These are phyloP conservation scores for Coregonus sp. DNA, from an alignment of 2,797 vertebrate genomes.

Conservation along the genomic window DNA sequence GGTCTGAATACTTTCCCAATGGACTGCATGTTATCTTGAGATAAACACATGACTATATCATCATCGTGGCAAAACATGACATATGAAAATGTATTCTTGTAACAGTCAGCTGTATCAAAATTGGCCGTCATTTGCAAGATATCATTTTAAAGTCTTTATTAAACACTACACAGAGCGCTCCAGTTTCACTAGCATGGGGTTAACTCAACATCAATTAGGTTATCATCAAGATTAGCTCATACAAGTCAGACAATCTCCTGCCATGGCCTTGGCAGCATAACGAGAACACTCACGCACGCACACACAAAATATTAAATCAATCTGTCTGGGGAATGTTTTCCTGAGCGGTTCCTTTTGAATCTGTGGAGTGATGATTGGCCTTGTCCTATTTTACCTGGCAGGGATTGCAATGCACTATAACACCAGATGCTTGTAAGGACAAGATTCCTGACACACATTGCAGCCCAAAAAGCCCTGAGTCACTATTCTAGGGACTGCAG, in stretches of 20 bases:
- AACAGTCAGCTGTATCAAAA: not conserved
- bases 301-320: slow-evolving; percentile 1
- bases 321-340: not conserved
- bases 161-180: no score
- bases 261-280: not conserved
- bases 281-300: not conserved
- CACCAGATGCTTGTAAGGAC: slow-evolving; percentile 24
- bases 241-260: not conserved
- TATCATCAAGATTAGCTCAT: not conserved
- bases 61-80: not conserved
- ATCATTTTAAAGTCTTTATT: not conserved
- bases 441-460: slow-evolving; percentile 6
- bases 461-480: slow-evolving; percentile 22
- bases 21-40: not conserved
- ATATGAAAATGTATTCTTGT: no score
- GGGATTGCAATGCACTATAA: not conserved
- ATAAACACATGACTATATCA: not conserved
- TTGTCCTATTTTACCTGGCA: slow-evolving; percentile 18
- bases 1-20: no score
- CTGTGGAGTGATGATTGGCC: not conserved
- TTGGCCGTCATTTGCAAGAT: not conserved
- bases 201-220: not conserved
- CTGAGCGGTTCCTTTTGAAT: not conserved
- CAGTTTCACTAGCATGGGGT: not conserved
- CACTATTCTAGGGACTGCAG: slow-evolving; percentile 34